These are phyloP conservation scores for Siniperca obscura DNA, from an alignment of 2,797 vertebrate species.

Conservation along the genomic window DNA sequence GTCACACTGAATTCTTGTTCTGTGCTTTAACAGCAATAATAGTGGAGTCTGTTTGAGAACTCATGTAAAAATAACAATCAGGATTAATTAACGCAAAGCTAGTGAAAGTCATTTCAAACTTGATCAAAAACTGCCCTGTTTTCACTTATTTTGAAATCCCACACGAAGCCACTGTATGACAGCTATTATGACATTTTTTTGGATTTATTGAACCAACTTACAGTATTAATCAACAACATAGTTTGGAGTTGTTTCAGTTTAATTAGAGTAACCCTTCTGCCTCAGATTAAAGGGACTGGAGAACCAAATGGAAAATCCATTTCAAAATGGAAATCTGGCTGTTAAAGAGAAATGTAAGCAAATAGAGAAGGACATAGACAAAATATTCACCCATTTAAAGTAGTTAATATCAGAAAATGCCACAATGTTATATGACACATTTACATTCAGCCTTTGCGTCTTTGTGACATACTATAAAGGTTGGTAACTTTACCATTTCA, in stretches of 20 bases:
- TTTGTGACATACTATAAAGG: not conserved
- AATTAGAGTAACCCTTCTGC: slow-evolving; percentile 16
- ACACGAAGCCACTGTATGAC: not conserved
- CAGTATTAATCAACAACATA: not conserved
- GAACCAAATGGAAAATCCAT: not conserved
- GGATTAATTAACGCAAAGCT: slow-evolving; percentile 7
- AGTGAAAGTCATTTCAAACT: slow-evolving; percentile 24
- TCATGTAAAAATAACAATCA: slow-evolving; percentile 9
- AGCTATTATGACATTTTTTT: not conserved
- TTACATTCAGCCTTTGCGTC: not conserved
- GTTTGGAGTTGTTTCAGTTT: slow-evolving; percentile 14
- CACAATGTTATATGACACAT: too few relatives aligned
- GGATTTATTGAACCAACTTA: slow-evolving; percentile 9
- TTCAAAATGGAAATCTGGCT: not conserved
- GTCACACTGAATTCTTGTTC: slow-evolving; percentile 18
- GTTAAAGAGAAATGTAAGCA: not conserved
- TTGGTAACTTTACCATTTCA: not conserved
- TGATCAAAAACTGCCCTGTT: slow-evolving; percentile 2
- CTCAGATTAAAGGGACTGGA: slow-evolving; percentile 4
- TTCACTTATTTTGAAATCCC: slow-evolving; percentile 8
- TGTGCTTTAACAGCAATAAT: slow-evolving; percentile 20
- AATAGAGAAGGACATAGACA: not conserved
- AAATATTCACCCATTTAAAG: not conserved
- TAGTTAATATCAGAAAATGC: not conserved
- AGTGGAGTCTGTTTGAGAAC: not conserved